phyloP scores from a whole-genome alignment of 2,113 vertebrate genomes.

The Alligator mississippiensis region DNA sequence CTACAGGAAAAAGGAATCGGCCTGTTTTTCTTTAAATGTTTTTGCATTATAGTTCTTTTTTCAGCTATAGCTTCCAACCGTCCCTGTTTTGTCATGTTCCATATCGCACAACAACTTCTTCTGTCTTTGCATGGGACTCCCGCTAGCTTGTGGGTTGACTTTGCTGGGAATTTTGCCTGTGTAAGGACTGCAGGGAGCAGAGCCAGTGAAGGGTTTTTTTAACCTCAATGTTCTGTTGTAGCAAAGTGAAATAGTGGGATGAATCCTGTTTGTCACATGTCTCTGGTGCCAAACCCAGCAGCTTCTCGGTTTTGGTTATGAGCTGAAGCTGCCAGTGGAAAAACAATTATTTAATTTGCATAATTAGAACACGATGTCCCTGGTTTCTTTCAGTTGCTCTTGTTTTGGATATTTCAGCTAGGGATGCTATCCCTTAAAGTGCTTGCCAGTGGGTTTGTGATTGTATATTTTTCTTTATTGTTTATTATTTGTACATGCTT shows the following conservation, averaged over 20 bases:
- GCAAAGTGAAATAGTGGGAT: not conserved
- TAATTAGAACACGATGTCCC: accelerated
- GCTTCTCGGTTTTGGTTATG: accelerated
- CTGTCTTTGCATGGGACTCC: no score
- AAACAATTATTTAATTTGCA: accelerated
- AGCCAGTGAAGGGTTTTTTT: accelerated
- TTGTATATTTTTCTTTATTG: accelerated
- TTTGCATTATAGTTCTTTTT: not conserved
- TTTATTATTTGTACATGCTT: accelerated
- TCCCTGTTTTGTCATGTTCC: not conserved
- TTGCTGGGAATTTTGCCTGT: not conserved
- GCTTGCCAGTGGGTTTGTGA: not conserved
- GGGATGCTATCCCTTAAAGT: accelerated
- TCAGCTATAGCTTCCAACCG: not conserved
- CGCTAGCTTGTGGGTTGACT: not conserved
- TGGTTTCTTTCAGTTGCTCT: not conserved
- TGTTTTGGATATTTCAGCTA: not conserved
- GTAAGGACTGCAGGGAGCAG: not conserved
- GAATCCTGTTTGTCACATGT: not conserved
- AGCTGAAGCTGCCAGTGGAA: not conserved
- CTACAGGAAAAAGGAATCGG: not conserved
- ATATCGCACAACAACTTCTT: not conserved
- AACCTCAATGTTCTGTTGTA: not conserved
- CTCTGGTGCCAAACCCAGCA: accelerated
- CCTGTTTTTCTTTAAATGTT: not conserved